These are phyloP conservation scores for Mionectes olivaceus DNA, from an alignment of 2,797 vertebrate species.

Conservation along the genomic window DNA sequence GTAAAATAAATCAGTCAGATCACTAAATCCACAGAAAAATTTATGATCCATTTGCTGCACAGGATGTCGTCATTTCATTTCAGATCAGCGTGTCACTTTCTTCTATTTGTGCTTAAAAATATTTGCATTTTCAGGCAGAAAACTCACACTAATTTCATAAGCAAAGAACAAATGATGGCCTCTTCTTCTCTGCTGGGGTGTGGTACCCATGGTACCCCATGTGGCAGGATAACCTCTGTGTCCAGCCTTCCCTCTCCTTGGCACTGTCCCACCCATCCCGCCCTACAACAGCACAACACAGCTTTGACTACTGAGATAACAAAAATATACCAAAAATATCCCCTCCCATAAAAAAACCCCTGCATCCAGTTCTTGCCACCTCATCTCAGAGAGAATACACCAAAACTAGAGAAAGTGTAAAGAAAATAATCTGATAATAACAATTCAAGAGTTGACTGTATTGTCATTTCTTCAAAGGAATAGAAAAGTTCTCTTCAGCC, in stretches of 20 bases:
- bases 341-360: accelerated
- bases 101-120: neutral
- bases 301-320: neutral
- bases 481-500: neutral
- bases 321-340: neutral
- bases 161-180: neutral
- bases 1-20: neutral
- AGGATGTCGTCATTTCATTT: neutral
- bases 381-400: neutral
- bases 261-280: neutral
- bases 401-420: neutral
- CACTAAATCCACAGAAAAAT: neutral
- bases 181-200: neutral
- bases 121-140: neutral
- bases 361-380: neutral
- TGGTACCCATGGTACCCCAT: neutral
- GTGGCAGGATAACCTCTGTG: neutral
- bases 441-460: neutral
- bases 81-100: neutral
- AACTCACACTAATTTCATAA: neutral
- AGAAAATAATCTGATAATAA: neutral
- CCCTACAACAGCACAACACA: accelerated
- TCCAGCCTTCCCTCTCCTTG: neutral
- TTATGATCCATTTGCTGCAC: neutral
- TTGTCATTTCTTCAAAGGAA: neutral